Conservation (phyloP, 2,797 vertebrate genomes). For the Pipistrellus kuhlii region DNA sequence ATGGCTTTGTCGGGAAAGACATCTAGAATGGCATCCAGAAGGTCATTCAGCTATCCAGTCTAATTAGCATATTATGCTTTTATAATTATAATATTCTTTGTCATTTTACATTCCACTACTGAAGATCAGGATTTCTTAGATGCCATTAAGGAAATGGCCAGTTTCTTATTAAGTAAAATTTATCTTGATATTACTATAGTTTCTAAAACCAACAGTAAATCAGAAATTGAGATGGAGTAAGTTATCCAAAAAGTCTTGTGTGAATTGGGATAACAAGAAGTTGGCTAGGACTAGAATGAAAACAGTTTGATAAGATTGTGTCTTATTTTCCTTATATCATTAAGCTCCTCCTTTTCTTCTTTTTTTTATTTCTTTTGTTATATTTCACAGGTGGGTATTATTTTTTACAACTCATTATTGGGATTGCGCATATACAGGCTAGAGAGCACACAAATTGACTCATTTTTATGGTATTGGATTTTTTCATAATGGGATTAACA, state of each 20-base stretch:
- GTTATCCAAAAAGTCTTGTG: not conserved
- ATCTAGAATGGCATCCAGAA: too few relatives aligned
- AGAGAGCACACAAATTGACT: not conserved
- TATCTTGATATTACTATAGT: not conserved
- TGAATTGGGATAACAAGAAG: conserved; percentile 13
- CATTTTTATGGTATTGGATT: not conserved
- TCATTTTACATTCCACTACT: not conserved
- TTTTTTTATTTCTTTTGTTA: not conserved
- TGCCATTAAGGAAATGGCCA: conserved; percentile 20
- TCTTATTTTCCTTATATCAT: not conserved
- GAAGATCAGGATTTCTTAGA: conserved; percentile 37
- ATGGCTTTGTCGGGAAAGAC: too few relatives aligned
- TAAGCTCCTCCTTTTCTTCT: conserved; percentile 10
- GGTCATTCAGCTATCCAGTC: too few relatives aligned
- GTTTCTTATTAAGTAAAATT: conserved; percentile 43
- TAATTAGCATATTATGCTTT: too few relatives aligned
- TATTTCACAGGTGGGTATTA: not conserved
- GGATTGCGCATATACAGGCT: not conserved
- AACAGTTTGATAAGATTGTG: not conserved
- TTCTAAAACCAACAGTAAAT: conserved; percentile 58
- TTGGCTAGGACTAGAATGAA: not conserved
- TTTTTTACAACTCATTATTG: conserved; percentile 27
- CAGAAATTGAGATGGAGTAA: not conserved
- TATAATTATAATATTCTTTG: not conserved
- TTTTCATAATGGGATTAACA: not conserved